Percentiles rank a stretch among this genome's conserved stretches.
Conservation (phyloP, 2,888 invertebrate species). For the Formica aserva region DNA sequence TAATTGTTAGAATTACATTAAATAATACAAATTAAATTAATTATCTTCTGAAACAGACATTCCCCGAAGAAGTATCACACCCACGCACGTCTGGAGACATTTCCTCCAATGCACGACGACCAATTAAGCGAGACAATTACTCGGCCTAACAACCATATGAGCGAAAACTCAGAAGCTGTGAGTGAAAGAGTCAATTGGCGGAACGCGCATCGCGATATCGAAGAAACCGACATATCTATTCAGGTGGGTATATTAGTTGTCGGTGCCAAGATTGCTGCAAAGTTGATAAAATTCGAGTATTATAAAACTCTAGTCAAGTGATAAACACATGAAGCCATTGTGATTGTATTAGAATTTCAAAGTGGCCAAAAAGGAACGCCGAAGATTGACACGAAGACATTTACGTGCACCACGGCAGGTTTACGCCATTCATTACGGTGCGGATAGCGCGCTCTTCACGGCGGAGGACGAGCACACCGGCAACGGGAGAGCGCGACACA, state of each 20-base stretch:
- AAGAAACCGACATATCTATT: neutral
- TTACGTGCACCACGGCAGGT: constrained; percentile 74
- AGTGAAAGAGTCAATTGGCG: neutral
- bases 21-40: constrained; percentile 33
- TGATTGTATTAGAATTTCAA: constrained; percentile 29
- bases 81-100: constrained; percentile 34
- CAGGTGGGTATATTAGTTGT: constrained; percentile 28
- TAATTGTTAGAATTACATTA: neutral
- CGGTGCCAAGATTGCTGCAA: neutral
- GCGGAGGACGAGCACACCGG: constrained; percentile 85
- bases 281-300: neutral
- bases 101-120: neutral
- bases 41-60: constrained; percentile 49
- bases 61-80: constrained; percentile 77
- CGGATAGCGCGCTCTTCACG: constrained; percentile 76
- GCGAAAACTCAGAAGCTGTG: neutral
- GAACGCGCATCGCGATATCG: neutral
- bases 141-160: neutral
- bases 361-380: constrained; percentile 36
- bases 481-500: constrained; percentile 89
- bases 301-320: neutral
- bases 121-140: neutral
- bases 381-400: constrained; percentile 73
- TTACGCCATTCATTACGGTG: constrained; percentile 80
- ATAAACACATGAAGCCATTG: constrained; percentile 1